Evolutionary conservation across 2,113 vertebrate species (phyloP).

Genomic region (Microtus richardsoni): DNA sequence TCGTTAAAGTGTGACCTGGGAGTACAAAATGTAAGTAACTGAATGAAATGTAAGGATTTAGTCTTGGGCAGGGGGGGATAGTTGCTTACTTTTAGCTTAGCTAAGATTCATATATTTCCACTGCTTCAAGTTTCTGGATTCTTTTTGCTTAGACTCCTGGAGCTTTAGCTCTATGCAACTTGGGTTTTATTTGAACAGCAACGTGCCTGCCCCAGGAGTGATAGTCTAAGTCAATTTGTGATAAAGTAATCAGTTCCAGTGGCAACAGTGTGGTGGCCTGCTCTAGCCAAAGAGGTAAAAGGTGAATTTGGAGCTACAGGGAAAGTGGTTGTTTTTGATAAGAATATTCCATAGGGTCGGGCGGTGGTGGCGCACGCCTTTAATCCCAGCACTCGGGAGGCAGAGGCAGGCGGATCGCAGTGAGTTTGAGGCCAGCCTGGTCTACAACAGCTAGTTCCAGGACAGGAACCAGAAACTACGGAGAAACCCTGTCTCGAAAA

Average conservation of each 20-base stretch:
- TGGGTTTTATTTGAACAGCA: neutral
- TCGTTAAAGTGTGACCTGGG: neutral
- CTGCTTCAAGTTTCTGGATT: neutral
- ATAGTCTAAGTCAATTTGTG: neutral
- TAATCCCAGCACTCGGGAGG: too few species aligned
- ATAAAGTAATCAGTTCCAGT: neutral
- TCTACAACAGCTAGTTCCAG: too few species aligned
- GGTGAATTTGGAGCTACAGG: neutral
- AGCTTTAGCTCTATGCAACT: neutral
- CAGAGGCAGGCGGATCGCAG: too few species aligned
- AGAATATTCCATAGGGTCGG: neutral
- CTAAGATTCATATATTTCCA: neutral
- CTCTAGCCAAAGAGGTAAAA: neutral
- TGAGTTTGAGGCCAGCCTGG: too few species aligned
- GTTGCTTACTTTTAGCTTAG: neutral
- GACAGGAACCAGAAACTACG: too few species aligned
- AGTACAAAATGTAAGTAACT: neutral
- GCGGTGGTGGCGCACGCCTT: too few species aligned
- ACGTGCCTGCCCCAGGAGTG: neutral
- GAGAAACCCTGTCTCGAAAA: too few species aligned
- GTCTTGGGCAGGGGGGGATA: neutral
- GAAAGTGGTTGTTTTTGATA: neutral
- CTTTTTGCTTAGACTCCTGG: neutral
- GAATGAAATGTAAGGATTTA: neutral
- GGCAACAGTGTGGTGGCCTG: neutral